Base-by-base conservation (phyloP, 2,113 vertebrate genomes). In the Xenopus borealis region DNA sequence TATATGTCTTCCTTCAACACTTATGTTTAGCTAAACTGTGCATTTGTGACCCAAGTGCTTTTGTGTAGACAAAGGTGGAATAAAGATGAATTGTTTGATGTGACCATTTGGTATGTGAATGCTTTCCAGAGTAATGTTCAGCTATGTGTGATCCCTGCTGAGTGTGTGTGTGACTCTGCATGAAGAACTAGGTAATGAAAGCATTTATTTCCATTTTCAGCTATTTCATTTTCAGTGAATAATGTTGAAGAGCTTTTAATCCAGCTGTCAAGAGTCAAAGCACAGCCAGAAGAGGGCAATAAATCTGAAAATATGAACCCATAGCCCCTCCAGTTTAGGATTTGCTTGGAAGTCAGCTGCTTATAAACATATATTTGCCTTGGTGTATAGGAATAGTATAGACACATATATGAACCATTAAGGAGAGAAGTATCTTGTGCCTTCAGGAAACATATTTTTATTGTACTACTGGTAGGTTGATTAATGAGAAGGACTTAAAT, bases 201-300 rank as follows among this genome's bases (percentile, higher is more conserved):
- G 53, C 40, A 40, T 19, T 50, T 45, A 30, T 23, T 66, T 58
- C 18, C 47, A 53, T 68, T 50, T 27, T 53, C 46, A 30, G 14
- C 44, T 47, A 7, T n/a, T 68, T 16, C 11, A 47, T 71, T 62
- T 50, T 30, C 13, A 46, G 63, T 13, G 52, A 46, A 66, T 66
- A 47, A 61, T 27, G 59, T 18, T 33, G 19, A 59, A 57, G 45
- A 67, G 53, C 53, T 27, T 59, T 74, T 74, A 59, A 74, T 66
- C 72, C 63, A 33, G 46, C 61, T 64, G 47, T 72, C 71, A 72
- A 45, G 13, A 63, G 46, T 63, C 71, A 53, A 13, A 58, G 63
- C 62, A 45, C 20, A 64, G 20, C 69, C 33, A 30, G 33, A 19
- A 73, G 63, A 57, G 62, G 17, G 16, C 27, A n/a, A 65, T 72